A percentile compares a stretch with the other conserved stretches of the same genome.
These are phyloP conservation scores for Magallana ariakensis DNA, from an alignment of 1,140 invertebrate genomes.

Conservation along the genomic window DNA sequence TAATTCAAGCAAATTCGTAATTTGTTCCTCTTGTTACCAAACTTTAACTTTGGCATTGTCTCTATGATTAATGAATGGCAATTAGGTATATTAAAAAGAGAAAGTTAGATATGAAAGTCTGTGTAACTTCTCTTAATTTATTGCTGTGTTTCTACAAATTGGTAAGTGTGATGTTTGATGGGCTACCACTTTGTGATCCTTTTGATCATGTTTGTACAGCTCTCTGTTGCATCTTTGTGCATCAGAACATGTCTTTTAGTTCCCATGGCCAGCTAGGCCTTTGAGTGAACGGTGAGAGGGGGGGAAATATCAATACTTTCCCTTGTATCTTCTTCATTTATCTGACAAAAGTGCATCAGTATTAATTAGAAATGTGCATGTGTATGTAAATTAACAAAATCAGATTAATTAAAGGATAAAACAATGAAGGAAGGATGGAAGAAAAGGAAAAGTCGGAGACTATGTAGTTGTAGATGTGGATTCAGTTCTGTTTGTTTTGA, in stretches of 20 bases:
- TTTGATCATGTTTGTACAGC: background rate
- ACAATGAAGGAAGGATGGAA: background rate
- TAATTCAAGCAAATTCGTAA: no score
- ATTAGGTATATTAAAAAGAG: no score
- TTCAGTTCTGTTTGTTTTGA: no score
- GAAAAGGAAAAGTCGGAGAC: background rate
- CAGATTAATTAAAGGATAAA: no score
- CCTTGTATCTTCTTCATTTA: conserved; percentile 17
- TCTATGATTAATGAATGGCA: no score
- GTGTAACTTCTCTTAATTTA: background rate
- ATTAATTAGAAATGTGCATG: conserved; percentile 23
- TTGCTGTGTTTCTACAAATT: background rate
- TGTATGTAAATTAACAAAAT: background rate
- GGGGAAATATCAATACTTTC: background rate
- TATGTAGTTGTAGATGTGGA: no score
- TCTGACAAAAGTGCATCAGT: conserved; percentile 22
- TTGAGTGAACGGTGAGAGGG: background rate
- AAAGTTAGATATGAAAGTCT: background rate
- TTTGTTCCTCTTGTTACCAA: no score
- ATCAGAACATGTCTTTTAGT: background rate
- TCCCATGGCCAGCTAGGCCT: background rate
- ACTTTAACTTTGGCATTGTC: no score
- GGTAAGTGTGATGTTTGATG: background rate
- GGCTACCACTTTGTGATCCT: background rate
- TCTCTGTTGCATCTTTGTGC: background rate